Conservation (phyloP, 2,888 invertebrate species). For the Myopa tessellatipennis region DNA sequence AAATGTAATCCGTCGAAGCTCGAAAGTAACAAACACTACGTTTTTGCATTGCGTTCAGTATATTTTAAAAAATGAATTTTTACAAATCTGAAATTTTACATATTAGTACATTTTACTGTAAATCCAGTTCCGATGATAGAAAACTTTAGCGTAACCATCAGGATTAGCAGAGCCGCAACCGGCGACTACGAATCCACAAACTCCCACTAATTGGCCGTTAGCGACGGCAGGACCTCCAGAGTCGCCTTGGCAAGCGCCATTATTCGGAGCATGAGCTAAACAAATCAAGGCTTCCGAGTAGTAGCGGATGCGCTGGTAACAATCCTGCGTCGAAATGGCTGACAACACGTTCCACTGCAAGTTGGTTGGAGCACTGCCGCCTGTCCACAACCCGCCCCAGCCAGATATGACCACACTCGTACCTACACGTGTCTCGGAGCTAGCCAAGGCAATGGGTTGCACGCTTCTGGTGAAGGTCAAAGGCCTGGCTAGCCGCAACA, state of each 20-base stretch:
- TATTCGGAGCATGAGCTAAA: slow-evolving; percentile 51
- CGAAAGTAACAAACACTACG: too few species aligned
- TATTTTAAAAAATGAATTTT: too few species aligned
- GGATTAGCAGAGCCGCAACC: slow-evolving; percentile 56
- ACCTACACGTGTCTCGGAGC: slow-evolving; percentile 49
- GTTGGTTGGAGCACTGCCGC: slow-evolving; percentile 54
- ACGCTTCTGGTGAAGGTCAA: slow-evolving; percentile 53
- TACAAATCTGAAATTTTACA: too few species aligned
- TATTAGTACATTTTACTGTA: too few species aligned
- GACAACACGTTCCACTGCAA: slow-evolving; percentile 57
- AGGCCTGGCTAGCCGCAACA: slow-evolving; percentile 52
- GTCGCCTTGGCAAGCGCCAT: slow-evolving; percentile 61
- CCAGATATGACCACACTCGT: slow-evolving; percentile 14
- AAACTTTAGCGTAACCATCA: slow-evolving; percentile 63
- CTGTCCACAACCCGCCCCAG: slow-evolving; percentile 41
- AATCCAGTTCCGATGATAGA: slow-evolving; percentile 57
- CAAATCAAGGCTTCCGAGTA: slow-evolving; percentile 51
- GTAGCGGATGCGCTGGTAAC: slow-evolving; percentile 35
- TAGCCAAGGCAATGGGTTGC: slow-evolving; percentile 56
- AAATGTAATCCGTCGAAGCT: too few species aligned
- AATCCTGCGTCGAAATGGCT: slow-evolving; percentile 46
- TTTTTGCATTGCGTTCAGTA: too few species aligned
- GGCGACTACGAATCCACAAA: slow-evolving; percentile 57
- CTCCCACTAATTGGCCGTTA: slow-evolving; percentile 56
- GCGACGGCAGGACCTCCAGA: slow-evolving; percentile 60